Evolutionary conservation across 1,140 invertebrate species (phyloP).

Genomic region (Drosophila kanapiae): DNA sequence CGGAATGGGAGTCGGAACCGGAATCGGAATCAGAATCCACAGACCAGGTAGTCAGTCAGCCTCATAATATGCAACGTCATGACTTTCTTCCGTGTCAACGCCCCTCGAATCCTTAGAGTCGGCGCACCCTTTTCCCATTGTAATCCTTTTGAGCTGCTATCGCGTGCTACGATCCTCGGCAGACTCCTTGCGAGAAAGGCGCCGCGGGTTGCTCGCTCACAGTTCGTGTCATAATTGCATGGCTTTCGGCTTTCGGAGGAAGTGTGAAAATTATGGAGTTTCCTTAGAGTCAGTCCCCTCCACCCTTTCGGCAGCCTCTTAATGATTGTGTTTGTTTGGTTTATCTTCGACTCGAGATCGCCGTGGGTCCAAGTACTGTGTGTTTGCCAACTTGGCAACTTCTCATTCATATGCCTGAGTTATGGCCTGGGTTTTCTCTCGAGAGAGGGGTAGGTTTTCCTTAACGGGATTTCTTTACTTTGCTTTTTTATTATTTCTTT

Average conservation of each 20-base stretch:
- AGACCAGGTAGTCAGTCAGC: conserved; percentile 52
- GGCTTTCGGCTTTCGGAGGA: conserved; percentile 51
- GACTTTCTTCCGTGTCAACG: conserved; percentile 73
- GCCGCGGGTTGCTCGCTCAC: conserved; percentile 64
- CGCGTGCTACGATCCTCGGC: conserved; percentile 62
- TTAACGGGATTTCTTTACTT: conserved; percentile 26
- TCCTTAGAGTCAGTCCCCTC: conserved; percentile 25
- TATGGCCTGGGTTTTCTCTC: conserved; percentile 63
- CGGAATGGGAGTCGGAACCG: background rate
- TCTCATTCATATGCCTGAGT: conserved; percentile 77
- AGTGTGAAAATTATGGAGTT: conserved; percentile 81
- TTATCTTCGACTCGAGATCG: conserved; percentile 71
- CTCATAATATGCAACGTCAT: conserved; percentile 66
- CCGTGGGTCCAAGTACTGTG: conserved; percentile 38
- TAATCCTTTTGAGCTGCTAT: conserved; percentile 74
- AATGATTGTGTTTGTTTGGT: conserved; percentile 74
- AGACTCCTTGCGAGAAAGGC: conserved; percentile 45
- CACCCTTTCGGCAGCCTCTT: conserved; percentile 51
- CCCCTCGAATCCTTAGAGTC: conserved; percentile 25
- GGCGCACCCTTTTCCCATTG: conserved; percentile 48
- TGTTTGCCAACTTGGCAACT: conserved; percentile 63
- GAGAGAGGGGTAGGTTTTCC: conserved; percentile 56
- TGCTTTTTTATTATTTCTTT: conserved; percentile 40
- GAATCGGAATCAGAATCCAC: background rate
- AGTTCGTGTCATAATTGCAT: conserved; percentile 80